phyloP scores from a whole-genome alignment of 2,113 vertebrate genomes.

The Marmota monax region DNA sequence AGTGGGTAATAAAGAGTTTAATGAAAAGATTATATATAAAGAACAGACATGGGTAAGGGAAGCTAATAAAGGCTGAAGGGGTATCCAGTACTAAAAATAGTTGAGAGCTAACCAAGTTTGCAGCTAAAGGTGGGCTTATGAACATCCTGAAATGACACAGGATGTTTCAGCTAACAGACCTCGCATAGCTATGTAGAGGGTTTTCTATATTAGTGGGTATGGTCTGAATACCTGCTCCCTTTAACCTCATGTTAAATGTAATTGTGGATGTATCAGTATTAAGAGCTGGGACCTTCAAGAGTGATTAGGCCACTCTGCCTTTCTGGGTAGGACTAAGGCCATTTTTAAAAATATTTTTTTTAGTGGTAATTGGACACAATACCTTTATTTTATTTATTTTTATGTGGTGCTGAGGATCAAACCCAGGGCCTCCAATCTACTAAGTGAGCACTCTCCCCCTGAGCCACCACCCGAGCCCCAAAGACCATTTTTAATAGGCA shows the following conservation, averaged over 20 bases:
- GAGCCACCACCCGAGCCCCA: no score
- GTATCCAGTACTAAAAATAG: background rate
- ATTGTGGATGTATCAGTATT: background rate
- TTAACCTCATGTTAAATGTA: background rate
- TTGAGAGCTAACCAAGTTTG: background rate
- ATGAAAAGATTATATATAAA: slow-evolving; percentile 14
- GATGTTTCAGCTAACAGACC: background rate
- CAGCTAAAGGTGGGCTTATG: background rate
- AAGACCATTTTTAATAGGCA: background rate
- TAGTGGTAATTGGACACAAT: no score
- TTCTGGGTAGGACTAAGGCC: background rate
- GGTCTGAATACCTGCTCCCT: background rate
- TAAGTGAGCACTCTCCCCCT: no score
- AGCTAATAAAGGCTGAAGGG: background rate
- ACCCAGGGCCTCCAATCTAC: no score
- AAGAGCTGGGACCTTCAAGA: background rate
- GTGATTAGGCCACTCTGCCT: background rate
- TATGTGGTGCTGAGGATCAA: no score
- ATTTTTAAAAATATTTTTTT: no score
- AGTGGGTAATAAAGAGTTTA: background rate
- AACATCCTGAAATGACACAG: background rate
- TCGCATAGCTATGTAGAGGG: background rate
- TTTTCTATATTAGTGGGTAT: background rate
- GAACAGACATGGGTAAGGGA: background rate
- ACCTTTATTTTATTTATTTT: no score